These are phyloP conservation scores for Peucedramus taeniatus DNA, from an alignment of 2,113 vertebrate genomes.

Conservation along the genomic window DNA sequence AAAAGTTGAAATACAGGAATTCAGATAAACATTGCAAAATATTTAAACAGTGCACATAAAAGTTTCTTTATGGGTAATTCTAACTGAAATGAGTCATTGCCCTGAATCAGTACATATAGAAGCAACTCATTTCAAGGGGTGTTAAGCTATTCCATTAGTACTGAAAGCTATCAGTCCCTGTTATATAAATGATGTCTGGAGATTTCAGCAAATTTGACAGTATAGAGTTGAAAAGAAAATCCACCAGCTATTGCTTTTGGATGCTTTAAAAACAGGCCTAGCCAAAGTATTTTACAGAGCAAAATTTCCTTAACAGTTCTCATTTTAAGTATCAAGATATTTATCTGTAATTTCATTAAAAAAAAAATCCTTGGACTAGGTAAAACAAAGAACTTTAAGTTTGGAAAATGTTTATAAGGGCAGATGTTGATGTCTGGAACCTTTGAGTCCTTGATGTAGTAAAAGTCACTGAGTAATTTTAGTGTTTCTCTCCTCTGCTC, in stretches of 20 bases:
- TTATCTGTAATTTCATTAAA: not conserved
- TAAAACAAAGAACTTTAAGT: not conserved
- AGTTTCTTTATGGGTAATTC: not conserved
- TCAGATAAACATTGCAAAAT: not conserved
- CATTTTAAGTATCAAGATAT: not conserved
- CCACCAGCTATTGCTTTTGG: not conserved
- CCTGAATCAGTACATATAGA: not conserved
- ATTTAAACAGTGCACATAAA: not conserved
- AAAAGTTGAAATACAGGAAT: not conserved
- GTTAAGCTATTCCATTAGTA: not conserved
- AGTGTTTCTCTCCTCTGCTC: not conserved
- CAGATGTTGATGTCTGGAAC: constrained; percentile 31
- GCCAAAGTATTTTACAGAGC: not conserved
- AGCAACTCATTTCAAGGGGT: not conserved
- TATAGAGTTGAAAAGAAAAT: not conserved
- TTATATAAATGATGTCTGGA: not conserved
- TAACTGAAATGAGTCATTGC: not conserved
- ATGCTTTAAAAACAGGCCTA: not conserved
- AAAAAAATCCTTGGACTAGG: not conserved
- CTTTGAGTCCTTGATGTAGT: not conserved
- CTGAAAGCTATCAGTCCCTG: not conserved
- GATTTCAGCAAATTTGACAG: not conserved
- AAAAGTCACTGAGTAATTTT: constrained; percentile 28
- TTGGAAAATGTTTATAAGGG: not conserved
- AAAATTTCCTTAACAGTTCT: not conserved